Conservation (phyloP, 2,113 vertebrate genomes). For the Calyptommatus sinebrachiatus region DNA sequence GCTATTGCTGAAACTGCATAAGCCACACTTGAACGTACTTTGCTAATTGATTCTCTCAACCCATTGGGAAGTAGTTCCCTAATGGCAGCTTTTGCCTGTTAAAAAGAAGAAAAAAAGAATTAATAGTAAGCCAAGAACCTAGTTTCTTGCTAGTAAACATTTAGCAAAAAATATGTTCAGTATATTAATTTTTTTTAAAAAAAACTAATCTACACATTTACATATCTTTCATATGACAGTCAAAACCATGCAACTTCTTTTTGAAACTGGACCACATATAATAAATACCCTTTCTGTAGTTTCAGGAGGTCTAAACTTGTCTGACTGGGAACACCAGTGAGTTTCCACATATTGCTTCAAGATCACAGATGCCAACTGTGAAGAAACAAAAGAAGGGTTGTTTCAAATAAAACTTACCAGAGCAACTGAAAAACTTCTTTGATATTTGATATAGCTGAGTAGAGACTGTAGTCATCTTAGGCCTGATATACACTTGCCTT, state of each 20-base stretch:
- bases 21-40: conserved; percentile 95
- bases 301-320: conserved; percentile 95
- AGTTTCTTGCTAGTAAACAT: neutral
- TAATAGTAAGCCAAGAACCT: neutral
- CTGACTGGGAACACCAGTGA: conserved; percentile 97
- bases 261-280: neutral
- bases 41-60: conserved; percentile 95
- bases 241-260: neutral
- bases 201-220: neutral
- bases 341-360: conserved; percentile 98
- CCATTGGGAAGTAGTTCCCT: conserved; percentile 89
- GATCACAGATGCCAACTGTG: conserved; percentile 92
- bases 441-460: neutral
- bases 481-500: no score
- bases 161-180: neutral
- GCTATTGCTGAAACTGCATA: conserved; percentile 97
- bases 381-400: conserved; percentile 34
- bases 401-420: neutral
- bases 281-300: conserved; percentile 90
- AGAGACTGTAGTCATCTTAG: neutral
- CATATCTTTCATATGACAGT: neutral
- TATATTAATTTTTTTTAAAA: no score
- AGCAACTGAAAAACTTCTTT: neutral
- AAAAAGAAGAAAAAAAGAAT: neutral
- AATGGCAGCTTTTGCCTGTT: conserved; percentile 91